Evolutionary conservation across 23 tunicate genomes (phyloP), one percentile per base, ranked within the genome.

Genomic region (Trididemnum miniatum): DNA sequence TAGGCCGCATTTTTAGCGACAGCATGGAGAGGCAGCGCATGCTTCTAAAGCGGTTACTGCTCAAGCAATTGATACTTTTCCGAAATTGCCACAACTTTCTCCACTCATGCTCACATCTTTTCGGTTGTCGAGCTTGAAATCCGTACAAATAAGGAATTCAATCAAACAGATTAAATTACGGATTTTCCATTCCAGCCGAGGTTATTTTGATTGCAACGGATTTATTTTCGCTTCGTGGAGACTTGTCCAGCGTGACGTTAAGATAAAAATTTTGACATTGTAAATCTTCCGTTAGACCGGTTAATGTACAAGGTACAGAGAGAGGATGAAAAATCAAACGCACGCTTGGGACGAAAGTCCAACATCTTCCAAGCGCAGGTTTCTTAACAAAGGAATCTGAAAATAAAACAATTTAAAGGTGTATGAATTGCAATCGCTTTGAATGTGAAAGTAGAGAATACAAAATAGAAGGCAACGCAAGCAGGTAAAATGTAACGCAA

Each of bases 331-430:
- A 54, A 27, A 69, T 22, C 69, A 82, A 32, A 22, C 86, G 86
- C 9, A 82, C 79, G 33, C 86, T 82, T 9, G 86, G 78, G 2
- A 82, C 86, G 25, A 66, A 52, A 31, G 78, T 71, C 86, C 86
- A 82, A 34, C 86, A 82, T 31, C 79, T 30, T 1, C 86, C 86
- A 15, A 82, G 49, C 28, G 86, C 86, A n/a, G 86, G 86, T 49
- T 82, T 71, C 37, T 37, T 51, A 23, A 9, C 3, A 73, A 38
- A 73, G 3, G 67, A 18, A 62, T 62, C 67, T 62, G n/a, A 73
- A 73, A 73, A 25, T 5, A 22, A 39, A 20, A 37, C 2, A 12
- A 62, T 12, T 12, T 62, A 62, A 20, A 62, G 26, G n/a, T 62
- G 5, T 62, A 12, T 49, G 57, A 9, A 9, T 49, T 49, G 15